These are phyloP conservation scores for Drosophila serrata DNA, from an alignment of 1,140 invertebrate genomes.

Conservation along the genomic window DNA sequence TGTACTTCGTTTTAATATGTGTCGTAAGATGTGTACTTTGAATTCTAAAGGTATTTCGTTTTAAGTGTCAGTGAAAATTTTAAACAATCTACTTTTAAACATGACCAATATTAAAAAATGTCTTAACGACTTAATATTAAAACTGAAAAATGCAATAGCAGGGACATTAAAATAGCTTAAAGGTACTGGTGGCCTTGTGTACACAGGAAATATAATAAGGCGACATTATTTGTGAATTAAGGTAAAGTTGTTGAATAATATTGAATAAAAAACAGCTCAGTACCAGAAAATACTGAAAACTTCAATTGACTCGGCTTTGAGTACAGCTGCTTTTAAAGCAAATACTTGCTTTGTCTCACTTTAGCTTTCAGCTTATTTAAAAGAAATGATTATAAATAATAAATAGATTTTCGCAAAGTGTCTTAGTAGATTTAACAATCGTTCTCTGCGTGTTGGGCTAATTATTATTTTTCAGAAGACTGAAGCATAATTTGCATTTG, in stretches of 20 bases:
- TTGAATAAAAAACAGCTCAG: neutral
- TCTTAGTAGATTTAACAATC: neutral
- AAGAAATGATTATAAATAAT: too few species aligned
- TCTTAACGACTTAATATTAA: neutral
- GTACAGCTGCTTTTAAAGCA: too few species aligned
- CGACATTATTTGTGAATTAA: neutral
- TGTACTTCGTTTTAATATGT: conserved; percentile 17
- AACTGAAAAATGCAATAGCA: neutral
- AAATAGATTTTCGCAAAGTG: too few species aligned
- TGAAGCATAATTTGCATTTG: conserved; percentile 42
- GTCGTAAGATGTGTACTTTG: neutral
- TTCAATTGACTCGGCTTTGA: too few species aligned
- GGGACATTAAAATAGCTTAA: too few species aligned
- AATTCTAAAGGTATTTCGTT: neutral
- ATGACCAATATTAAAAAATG: neutral
- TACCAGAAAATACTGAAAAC: too few species aligned
- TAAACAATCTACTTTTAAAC: neutral
- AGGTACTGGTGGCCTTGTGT: neutral
- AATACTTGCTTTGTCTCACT: too few species aligned
- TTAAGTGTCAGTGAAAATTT: neutral
- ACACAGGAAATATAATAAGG: neutral
- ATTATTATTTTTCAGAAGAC: neutral
- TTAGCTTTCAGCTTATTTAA: too few species aligned
- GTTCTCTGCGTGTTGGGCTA: neutral
- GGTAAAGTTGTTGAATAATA: neutral